Percentiles rank a stretch among this genome's conserved stretches.
Evolutionary conservation across 2,888 invertebrate genomes (phyloP).

Genomic region (Epicampocera succincta): DNA sequence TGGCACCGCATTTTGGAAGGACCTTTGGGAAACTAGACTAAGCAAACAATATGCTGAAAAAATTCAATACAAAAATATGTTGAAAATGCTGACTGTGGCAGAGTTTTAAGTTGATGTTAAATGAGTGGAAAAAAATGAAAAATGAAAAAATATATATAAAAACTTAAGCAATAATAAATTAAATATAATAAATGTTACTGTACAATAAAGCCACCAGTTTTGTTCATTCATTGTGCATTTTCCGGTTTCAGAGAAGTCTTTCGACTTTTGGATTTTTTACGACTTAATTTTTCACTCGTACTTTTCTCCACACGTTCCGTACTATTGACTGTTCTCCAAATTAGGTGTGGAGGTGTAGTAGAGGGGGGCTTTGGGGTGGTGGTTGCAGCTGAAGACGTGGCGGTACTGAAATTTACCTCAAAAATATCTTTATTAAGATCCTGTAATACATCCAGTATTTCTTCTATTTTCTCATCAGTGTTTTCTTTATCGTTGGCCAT

Average conservation of each 20-base stretch:
- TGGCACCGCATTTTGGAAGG: no score
- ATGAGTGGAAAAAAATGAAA: no score
- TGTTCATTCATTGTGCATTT: background rate
- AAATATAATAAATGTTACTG: slow-evolving; percentile 24
- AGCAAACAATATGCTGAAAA: no score
- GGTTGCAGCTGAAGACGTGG: background rate
- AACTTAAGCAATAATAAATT: slow-evolving; percentile 19
- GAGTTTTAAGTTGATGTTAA: no score
- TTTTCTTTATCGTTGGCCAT: slow-evolving; percentile 22
- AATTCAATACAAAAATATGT: no score
- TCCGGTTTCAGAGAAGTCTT: slow-evolving; percentile 16
- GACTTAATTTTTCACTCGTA: slow-evolving; percentile 13
- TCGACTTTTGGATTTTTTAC: slow-evolving; percentile 4
- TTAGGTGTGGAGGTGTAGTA: background rate
- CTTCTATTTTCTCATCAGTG: slow-evolving; percentile 71
- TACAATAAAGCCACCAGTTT: background rate
- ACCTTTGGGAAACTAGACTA: no score
- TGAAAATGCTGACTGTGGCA: no score
- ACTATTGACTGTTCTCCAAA: background rate
- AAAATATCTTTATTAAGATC: slow-evolving; percentile 71
- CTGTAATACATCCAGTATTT: slow-evolving; percentile 75
- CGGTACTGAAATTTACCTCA: background rate
- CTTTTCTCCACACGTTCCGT: slow-evolving; percentile 1
- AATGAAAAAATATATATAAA: no score
- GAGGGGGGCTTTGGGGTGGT: background rate